These are phyloP conservation scores for Monochamus saltuarius DNA, from an alignment of 1,140 invertebrate genomes.

Conservation along the genomic window DNA sequence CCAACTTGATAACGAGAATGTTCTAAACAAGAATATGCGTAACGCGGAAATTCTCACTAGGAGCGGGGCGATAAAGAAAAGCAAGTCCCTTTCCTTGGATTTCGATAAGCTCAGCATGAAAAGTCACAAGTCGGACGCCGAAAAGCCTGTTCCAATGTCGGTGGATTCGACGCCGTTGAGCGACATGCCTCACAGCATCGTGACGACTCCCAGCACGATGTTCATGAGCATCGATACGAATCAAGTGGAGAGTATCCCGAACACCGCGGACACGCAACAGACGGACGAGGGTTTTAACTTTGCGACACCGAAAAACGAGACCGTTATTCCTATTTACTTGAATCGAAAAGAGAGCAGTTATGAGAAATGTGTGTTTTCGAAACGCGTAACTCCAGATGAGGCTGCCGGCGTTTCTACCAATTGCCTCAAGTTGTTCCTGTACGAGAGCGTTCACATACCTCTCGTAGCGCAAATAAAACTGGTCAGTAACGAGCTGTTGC, in stretches of 20 bases:
- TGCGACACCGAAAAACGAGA: neutral
- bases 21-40: constrained; percentile 33
- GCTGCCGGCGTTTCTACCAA: constrained; percentile 30
- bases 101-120: constrained; percentile 29
- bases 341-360: constrained; percentile 30
- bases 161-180: constrained; percentile 46
- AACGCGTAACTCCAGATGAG: constrained; percentile 29
- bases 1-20: constrained; percentile 36
- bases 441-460: constrained; percentile 65
- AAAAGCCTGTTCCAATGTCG: constrained; percentile 40
- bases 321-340: constrained; percentile 7
- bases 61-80: constrained; percentile 27
- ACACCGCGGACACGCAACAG: constrained; percentile 32
- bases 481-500: constrained; percentile 69
- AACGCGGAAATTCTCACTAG: constrained; percentile 8
- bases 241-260: constrained; percentile 31
- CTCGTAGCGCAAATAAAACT: constrained; percentile 66
- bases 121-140: constrained; percentile 16
- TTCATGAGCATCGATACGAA: constrained; percentile 28
- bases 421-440: constrained; percentile 54
- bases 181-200: constrained; percentile 28
- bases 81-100: constrained; percentile 40
- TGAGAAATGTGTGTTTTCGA: constrained; percentile 23
- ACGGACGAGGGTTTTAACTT: constrained; percentile 40
- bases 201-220: constrained; percentile 29